Evolutionary conservation across 2,113 vertebrate species (phyloP).

Genomic region (Phylloscopus trochilus): DNA sequence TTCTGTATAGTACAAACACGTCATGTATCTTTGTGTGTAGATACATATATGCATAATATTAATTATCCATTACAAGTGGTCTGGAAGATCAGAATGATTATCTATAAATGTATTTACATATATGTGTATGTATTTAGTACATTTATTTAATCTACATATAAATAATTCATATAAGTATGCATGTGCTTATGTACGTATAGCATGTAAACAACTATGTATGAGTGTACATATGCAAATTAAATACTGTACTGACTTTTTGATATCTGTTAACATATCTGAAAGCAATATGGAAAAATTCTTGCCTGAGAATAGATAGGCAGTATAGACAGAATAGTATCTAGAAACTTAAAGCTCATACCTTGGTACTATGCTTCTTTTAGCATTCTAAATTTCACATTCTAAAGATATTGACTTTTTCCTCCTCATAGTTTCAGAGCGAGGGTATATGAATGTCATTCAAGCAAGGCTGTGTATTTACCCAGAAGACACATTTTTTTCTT

Average conservation of each 20-base stretch:
- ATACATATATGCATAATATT: not conserved
- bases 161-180: not conserved
- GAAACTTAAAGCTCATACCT: not conserved
- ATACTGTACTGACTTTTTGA: not conserved
- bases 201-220: not conserved
- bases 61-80: not conserved
- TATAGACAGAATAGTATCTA: not conserved
- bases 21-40: not conserved
- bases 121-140: rapidly evolving
- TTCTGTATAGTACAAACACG: not conserved
- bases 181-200: not conserved
- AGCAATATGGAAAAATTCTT: not conserved
- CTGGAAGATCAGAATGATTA: not conserved
- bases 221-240: not conserved
- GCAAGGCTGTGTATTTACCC: constrained; percentile 57
- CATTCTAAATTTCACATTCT: constrained; percentile 41
- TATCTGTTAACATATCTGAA: not conserved
- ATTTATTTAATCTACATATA: not conserved
- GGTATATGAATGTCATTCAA: constrained; percentile 39
- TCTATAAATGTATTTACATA: not conserved
- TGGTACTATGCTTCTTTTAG: not conserved
- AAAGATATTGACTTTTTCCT: constrained; percentile 63
- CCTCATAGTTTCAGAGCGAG: constrained; percentile 28
- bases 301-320: not conserved
- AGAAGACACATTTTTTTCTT: constrained; percentile 39